phyloP scores from a whole-genome alignment of 1,140 invertebrate species.

The Anagrus nilaparvatae region DNA sequence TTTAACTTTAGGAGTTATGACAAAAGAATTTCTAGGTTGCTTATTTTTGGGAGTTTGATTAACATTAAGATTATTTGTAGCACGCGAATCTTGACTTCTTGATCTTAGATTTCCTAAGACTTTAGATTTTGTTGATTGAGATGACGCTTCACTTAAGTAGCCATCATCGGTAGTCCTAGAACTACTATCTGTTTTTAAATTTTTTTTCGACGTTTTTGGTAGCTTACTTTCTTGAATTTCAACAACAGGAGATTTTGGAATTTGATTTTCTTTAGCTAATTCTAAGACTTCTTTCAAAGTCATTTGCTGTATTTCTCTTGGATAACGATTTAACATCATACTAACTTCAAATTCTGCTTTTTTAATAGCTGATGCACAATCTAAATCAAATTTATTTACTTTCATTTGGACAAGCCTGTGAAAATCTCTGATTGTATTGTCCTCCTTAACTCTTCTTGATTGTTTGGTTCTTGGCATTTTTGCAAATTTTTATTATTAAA shows the following conservation, averaged over 20 bases:
- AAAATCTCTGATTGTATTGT: constrained; percentile 21
- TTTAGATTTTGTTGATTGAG: constrained; percentile 15
- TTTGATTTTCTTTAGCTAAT: constrained; percentile 19
- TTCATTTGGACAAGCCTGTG: constrained; percentile 21
- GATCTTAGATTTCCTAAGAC: background rate
- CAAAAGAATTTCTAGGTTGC: constrained; percentile 5
- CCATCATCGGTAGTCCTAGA: constrained; percentile 11
- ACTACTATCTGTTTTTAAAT: constrained; percentile 9
- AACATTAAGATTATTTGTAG: constrained; percentile 1
- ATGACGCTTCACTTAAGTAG: constrained; percentile 10
- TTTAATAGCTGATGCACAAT: constrained; percentile 18
- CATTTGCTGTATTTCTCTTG: constrained; percentile 23
- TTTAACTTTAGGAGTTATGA: constrained; percentile 41
- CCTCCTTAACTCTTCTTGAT: constrained; percentile 13
- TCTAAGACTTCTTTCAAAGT: constrained; percentile 22
- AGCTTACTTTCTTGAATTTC: background rate
- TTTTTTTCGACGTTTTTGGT: constrained; percentile 11
- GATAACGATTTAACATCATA: constrained; percentile 20
- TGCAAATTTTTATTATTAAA: background rate
- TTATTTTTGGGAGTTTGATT: constrained; percentile 29
- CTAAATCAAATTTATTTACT: constrained; percentile 22
- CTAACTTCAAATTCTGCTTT: constrained; percentile 18
- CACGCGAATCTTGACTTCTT: constrained; percentile 9
- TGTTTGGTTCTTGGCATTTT: constrained; percentile 30
- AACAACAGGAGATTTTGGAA: constrained; percentile 13